Base-by-base conservation (phyloP, 92 coral and sea anemone species). In the Pocillopora meandrina region DNA sequence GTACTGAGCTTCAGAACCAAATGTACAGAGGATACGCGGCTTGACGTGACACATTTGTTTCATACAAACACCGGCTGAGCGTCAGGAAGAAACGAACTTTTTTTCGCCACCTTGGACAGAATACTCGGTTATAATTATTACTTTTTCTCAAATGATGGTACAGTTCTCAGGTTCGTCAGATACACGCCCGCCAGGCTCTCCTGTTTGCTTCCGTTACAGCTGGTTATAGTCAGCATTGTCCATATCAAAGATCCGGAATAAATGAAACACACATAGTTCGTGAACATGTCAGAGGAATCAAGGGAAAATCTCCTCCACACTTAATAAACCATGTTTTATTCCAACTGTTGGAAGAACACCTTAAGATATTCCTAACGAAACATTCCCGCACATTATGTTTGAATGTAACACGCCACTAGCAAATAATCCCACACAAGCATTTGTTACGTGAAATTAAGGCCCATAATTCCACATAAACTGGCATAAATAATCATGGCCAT, bases 121-220 rank as follows among this genome's bases (percentile, higher is more conserved):
- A 16, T 14, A 19, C 60, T 66, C 6, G 80, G 64, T 34, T 88
- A 84, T 52, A 81, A 35, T 31, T 84, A 76, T 57, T 88, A 88
- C 77, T 78, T 88, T 21, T 83, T 88, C 64, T 71, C 78, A 61
- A 79, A 88, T 20, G 91, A 78, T 67, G 91, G 84, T 14, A 64
- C 71, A 12, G 10, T 7, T 33, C 63, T 88, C 3, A 17, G 10
- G 26, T 83, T 56, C 78, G 78, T 69, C 31, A 31, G 57, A 18
- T 71, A 33, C 60, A 77, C 91, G 56, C 74, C 87, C 9, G 84
- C 5, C 89, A 85, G 35, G 84, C 61, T 10, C 55, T 85, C 49
- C 55, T 85, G 71, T 77, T 78, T 78, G 61, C 64, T 56, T 62
- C 84, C 15, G 84, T 78, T 5, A 60, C 71, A 2, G 72, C 71